Evolutionary conservation across 2,797 vertebrate species (phyloP).

Genomic region (Sciurus carolinensis): DNA sequence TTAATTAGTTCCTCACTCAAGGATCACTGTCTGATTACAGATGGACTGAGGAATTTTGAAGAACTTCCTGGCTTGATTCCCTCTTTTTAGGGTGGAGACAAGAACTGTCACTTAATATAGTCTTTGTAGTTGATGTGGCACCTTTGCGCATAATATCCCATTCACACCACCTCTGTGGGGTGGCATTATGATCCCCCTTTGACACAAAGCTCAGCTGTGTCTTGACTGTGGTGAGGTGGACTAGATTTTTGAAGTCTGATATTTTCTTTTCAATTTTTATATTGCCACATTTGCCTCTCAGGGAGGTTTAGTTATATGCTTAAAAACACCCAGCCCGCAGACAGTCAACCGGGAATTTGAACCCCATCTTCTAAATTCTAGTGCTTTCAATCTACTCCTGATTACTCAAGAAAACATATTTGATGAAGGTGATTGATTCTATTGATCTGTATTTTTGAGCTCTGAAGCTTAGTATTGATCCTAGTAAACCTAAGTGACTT

Average conservation of each 20-base stretch:
- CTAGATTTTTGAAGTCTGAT: background rate
- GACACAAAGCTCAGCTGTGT: background rate
- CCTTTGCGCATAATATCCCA: background rate
- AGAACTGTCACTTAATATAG: background rate
- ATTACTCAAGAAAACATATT: background rate
- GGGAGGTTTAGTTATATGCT: background rate
- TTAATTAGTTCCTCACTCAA: background rate
- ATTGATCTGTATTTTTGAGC: background rate
- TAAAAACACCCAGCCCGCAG: background rate
- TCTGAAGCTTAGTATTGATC: slow-evolving; percentile 48
- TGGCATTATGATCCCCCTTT: background rate
- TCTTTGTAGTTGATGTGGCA: background rate
- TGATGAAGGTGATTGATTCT: slow-evolving; percentile 12
- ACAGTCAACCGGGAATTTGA: background rate
- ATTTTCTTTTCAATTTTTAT: slow-evolving; percentile 1
- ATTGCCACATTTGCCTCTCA: background rate
- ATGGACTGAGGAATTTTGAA: background rate
- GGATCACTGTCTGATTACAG: background rate
- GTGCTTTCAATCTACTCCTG: background rate
- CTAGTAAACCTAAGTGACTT: background rate
- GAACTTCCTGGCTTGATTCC: background rate
- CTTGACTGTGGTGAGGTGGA: background rate
- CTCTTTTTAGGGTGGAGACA: background rate
- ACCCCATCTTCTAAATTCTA: background rate
- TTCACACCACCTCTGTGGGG: background rate